These are phyloP conservation scores for Alauda arvensis DNA, from an alignment of 2,797 vertebrate genomes.

Conservation along the genomic window DNA sequence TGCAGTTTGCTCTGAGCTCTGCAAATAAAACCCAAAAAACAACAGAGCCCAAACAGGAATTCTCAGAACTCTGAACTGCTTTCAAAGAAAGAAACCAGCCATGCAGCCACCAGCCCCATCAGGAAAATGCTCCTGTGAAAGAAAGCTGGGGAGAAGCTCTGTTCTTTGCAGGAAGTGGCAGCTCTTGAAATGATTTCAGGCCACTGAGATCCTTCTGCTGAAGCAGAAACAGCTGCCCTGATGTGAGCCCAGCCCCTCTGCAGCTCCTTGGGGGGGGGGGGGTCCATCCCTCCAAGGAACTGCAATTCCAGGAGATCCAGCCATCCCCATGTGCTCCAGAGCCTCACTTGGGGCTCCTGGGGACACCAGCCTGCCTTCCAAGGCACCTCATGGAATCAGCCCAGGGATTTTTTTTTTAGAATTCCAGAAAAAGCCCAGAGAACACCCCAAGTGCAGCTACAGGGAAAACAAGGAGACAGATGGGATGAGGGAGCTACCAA, in stretches of 20 bases:
- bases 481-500: background rate
- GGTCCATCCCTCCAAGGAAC: too few species aligned
- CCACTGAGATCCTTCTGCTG: background rate
- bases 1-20: background rate
- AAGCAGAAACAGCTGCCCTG: background rate
- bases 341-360: background rate
- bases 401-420: background rate
- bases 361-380: background rate
- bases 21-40: background rate
- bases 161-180: background rate
- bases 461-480: background rate
- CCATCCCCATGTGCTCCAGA: background rate
- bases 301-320: background rate
- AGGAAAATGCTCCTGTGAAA: background rate
- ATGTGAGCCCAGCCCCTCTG: background rate
- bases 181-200: background rate
- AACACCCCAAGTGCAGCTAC: background rate
- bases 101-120: background rate
- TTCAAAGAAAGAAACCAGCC: background rate
- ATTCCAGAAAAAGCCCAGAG: background rate
- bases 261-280: accelerated
- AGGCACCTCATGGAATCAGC: background rate
- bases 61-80: background rate
- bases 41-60: background rate
- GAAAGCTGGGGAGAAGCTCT: background rate